A percentile compares a stretch with the other conserved stretches of the same genome.
phyloP scores from a whole-genome alignment of 2,888 invertebrate species.

The Ptychoptera albimana region DNA sequence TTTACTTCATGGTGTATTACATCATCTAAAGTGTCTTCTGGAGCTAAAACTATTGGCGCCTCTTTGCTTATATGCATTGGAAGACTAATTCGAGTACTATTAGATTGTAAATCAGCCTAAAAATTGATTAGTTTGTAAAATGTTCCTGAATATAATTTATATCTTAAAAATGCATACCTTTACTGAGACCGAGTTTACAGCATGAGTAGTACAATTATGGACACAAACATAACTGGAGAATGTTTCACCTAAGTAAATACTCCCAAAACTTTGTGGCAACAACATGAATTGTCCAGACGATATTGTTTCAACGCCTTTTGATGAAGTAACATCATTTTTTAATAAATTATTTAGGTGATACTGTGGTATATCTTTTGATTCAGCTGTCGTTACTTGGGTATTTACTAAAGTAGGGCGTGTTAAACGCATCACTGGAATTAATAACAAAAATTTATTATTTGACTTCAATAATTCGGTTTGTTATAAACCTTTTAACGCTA shows the following conservation, averaged over 20 bases:
- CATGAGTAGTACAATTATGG: conserved; percentile 82
- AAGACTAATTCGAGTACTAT: conserved; percentile 69
- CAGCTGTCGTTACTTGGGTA: conserved; percentile 66
- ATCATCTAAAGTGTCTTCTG: conserved; percentile 81
- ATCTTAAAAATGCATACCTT: conserved; percentile 34
- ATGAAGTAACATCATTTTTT: conserved; percentile 70
- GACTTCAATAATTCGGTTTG: neutral
- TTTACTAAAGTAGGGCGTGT: conserved; percentile 81
- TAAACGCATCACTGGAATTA: conserved; percentile 70
- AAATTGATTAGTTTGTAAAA: conserved; percentile 10
- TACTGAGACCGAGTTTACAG: conserved; percentile 66
- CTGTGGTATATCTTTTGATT: conserved; percentile 70
- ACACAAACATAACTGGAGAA: conserved; percentile 96
- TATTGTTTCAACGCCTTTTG: conserved; percentile 63
- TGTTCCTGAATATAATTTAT: neutral
- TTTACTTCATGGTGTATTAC: conserved; percentile 99
- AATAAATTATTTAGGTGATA: conserved; percentile 62
- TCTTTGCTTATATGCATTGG: conserved; percentile 53
- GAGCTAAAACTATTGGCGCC: conserved; percentile 41
- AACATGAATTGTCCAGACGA: conserved; percentile 81
- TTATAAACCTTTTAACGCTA: conserved; percentile 26
- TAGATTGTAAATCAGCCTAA: conserved; percentile 86
- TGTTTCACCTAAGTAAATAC: conserved; percentile 94
- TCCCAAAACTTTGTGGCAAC: conserved; percentile 93
- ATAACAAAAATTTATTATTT: neutral